phyloP scores from a whole-genome alignment of 2,888 invertebrate genomes.

The Tholera decimalis region DNA sequence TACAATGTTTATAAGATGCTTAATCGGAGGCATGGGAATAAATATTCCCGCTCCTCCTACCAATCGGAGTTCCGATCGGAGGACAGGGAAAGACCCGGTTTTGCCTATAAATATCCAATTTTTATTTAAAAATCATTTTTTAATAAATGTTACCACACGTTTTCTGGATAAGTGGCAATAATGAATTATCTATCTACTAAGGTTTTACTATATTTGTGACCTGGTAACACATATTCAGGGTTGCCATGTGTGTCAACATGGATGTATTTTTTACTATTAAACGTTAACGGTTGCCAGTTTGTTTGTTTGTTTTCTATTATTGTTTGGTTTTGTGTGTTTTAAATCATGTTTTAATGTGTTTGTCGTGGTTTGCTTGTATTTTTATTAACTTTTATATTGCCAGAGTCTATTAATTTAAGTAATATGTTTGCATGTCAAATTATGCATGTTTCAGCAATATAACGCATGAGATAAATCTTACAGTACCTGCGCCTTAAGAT shows the following conservation, averaged over 20 bases:
- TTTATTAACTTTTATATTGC: constrained; percentile 14
- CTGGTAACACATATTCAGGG: constrained; percentile 38
- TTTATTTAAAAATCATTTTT: constrained; percentile 33
- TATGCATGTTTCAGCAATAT: constrained; percentile 36
- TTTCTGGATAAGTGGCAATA: constrained; percentile 33
- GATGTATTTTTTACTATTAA: constrained; percentile 29
- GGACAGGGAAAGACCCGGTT: too few species aligned
- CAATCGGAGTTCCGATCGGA: too few species aligned
- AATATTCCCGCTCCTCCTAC: too few species aligned
- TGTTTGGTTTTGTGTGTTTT: constrained; percentile 45
- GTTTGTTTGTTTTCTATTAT: constrained; percentile 39
- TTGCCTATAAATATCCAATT: constrained; percentile 34
- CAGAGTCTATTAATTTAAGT: constrained; percentile 17
- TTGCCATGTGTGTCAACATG: constrained; percentile 34
- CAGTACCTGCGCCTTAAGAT: background rate
- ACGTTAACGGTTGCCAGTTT: constrained; percentile 28
- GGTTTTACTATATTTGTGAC: constrained; percentile 22
- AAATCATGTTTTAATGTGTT: constrained; percentile 54
- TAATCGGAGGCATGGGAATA: too few species aligned
- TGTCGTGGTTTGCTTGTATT: constrained; percentile 28
- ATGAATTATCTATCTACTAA: constrained; percentile 28
- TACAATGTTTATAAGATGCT: too few species aligned
- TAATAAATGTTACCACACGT: constrained; percentile 23
- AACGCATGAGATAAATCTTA: constrained; percentile 17
- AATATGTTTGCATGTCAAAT: constrained; percentile 30